phyloP scores from a whole-genome alignment of 2,113 vertebrate species.

The Dissostichus mawsoni region DNA sequence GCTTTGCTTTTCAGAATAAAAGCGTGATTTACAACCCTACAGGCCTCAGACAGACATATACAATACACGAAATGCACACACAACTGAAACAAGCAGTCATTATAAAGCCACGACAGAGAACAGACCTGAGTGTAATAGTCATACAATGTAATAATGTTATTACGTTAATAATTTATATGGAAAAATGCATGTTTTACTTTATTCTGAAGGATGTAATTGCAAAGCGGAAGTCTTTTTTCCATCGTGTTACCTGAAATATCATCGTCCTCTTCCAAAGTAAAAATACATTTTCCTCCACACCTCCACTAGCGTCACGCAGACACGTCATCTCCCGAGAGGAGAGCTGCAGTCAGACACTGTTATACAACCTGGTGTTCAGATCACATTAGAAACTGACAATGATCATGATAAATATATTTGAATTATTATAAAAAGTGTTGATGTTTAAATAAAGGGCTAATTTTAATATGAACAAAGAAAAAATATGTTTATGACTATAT shows the following conservation, averaged over 20 bases:
- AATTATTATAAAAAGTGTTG: neutral
- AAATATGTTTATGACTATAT: neutral
- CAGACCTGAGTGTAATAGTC: neutral
- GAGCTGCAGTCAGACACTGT: neutral
- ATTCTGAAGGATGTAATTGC: slow-evolving; percentile 22
- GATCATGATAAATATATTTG: neutral
- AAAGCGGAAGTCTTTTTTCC: slow-evolving; percentile 27
- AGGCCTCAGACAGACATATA: neutral
- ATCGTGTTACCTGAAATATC: neutral
- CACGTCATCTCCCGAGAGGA: slow-evolving; percentile 33
- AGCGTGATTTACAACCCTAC: neutral
- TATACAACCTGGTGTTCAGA: no score
- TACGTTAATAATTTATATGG: no score
- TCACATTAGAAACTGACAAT: neutral
- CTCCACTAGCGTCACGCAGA: slow-evolving; percentile 47
- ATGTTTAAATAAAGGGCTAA: neutral
- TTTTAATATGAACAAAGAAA: neutral
- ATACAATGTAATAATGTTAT: neutral
- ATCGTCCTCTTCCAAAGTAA: slow-evolving; percentile 25
- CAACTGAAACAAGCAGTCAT: neutral
- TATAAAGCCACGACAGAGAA: neutral
- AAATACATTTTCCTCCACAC: slow-evolving; percentile 51
- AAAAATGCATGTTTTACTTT: neutral
- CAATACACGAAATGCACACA: neutral
- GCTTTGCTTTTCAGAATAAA: slow-evolving; percentile 48